Evolutionary conservation across 2,113 vertebrate genomes (phyloP), one percentile per base, ranked within the genome.

Genomic region (Petaurus breviceps): DNA sequence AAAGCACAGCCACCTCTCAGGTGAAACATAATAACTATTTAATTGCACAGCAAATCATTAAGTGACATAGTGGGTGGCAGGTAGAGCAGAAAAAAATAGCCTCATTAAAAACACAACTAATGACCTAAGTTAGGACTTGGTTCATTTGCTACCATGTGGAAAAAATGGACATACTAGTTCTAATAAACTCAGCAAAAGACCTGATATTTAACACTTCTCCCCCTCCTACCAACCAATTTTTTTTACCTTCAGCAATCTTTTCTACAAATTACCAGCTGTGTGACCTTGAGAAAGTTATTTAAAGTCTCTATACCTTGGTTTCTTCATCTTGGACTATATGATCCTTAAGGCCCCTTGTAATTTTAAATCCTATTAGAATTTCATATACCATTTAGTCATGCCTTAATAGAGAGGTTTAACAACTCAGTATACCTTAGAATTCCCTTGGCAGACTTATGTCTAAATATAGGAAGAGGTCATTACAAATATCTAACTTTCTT

Each of bases 381-480:
- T 84, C 68, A 84, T 84, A 43, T 55, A 55, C 54, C 54, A 55
- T 93, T 93, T 52, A 89, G 47, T 28, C 10, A 0, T 84, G 14
- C 51, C 49, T 77, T 2, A 6, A 3, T 43, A 28, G 47, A 57
- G 95, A 94, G 92, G 91, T 54, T 93, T 96, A 97, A 95, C 22
- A 91, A 6, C 53, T 68, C 37, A 91, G 92, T 2, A 6, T 31
- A 68, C 55, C 25, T 54, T 54, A 51, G 19, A 57, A 92, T 92
- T 91, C 61, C 84, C 93, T 94, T 96, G 68, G 50, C 12, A 92
- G 54, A 96, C 91, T 93, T 94, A 47, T 95, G 37, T 91, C 51
- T 0, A 1, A 28, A 53, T 49, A 92, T 57, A 93, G 26, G 37
- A 57, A 91, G 94, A 92, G 51, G 37, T 43, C 68, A 43, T 84